Conservation (phyloP, 2,113 vertebrate species). For the Syngnathoides biaculeatus region DNA sequence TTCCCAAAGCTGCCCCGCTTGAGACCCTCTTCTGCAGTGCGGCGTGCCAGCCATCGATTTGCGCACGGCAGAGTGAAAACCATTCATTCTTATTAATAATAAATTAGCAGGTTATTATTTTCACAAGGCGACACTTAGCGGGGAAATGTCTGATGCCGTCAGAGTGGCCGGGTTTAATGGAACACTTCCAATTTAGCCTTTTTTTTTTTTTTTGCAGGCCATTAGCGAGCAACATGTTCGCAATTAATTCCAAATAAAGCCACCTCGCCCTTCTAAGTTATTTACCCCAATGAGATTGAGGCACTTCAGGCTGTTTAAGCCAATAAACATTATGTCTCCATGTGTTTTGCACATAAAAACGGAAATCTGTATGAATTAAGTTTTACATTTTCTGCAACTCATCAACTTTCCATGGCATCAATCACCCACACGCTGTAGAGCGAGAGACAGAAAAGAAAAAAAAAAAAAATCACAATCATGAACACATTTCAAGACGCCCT, state of each 20-base stretch:
- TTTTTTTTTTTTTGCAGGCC: conserved; percentile 54
- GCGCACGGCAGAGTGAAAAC: conserved; percentile 56
- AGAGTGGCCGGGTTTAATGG: conserved; percentile 66
- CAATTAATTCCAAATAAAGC: conserved; percentile 72
- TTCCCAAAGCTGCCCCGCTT: conserved; percentile 53
- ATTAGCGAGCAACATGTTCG: conserved; percentile 69
- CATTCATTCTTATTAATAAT: conserved; percentile 78
- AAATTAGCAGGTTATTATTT: conserved; percentile 75
- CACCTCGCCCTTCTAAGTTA: conserved; percentile 57
- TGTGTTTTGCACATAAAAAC: conserved; percentile 34
- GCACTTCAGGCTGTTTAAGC: conserved; percentile 63
- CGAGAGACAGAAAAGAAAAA: too few species aligned
- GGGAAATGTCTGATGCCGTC: conserved; percentile 70
- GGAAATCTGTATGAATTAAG: background rate
- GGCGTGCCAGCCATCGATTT: conserved; percentile 70
- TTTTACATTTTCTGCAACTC: background rate
- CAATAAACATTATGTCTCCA: conserved; percentile 50
- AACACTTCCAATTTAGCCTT: conserved; percentile 68
- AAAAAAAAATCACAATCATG: too few species aligned
- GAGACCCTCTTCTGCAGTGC: conserved; percentile 54
- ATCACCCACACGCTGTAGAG: background rate
- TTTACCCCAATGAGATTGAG: conserved; percentile 64
- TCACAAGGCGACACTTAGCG: conserved; percentile 68
- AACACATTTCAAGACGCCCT: background rate
- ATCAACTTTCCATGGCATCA: background rate